Evolutionary conservation across 1,140 invertebrate genomes (phyloP).

Genomic region (Littorina saxatilis): DNA sequence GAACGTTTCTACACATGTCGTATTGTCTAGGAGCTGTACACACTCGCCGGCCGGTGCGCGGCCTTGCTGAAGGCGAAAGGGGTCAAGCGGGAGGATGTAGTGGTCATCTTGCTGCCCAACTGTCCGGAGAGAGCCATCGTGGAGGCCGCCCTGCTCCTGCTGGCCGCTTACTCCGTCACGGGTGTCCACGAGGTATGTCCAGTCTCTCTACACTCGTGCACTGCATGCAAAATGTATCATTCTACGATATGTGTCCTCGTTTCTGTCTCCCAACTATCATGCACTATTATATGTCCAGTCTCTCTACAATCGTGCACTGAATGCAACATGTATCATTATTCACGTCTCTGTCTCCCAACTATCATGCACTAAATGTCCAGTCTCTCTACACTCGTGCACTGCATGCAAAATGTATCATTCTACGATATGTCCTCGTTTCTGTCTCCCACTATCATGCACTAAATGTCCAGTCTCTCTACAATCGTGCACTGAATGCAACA

Average conservation of each 20-base stretch:
- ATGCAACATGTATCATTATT: too few species aligned
- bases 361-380: too few species aligned
- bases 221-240: background rate
- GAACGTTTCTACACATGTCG: too few species aligned
- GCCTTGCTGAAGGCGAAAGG: background rate
- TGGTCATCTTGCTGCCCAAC: conserved; percentile 23
- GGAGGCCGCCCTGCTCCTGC: background rate
- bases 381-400: too few species aligned
- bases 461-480: too few species aligned
- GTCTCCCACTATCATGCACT: too few species aligned
- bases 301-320: too few species aligned
- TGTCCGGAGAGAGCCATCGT: conserved; percentile 21
- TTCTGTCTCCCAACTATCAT: background rate
- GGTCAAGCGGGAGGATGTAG: background rate
- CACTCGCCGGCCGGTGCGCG: conserved; percentile 1
- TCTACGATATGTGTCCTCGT: background rate
- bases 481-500: too few species aligned
- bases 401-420: too few species aligned
- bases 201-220: too few species aligned
- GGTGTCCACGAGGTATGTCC: background rate
- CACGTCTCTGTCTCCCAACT: too few species aligned
- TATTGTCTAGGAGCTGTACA: conserved; percentile 31
- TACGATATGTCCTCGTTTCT: too few species aligned
- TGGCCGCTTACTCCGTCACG: conserved; percentile 6
- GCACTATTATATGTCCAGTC: background rate